phyloP scores from a whole-genome alignment of 2,113 vertebrate genomes.

The Cheilinus undulatus region DNA sequence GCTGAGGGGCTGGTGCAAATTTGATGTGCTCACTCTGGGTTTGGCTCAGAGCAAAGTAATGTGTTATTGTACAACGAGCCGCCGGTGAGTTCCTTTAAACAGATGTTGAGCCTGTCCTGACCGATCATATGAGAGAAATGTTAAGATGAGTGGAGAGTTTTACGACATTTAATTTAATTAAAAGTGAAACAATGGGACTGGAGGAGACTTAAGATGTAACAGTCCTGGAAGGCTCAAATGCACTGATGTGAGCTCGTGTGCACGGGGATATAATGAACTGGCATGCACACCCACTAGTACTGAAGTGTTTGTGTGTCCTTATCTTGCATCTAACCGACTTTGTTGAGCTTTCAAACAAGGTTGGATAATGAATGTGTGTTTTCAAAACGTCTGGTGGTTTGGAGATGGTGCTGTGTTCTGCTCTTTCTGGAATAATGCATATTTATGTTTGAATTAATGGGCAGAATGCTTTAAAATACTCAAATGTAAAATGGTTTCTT shows the following conservation, averaged over 20 bases:
- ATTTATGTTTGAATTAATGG: constrained; percentile 83
- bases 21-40: constrained; percentile 46
- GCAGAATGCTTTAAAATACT: constrained; percentile 74
- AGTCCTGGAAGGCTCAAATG: constrained; percentile 42
- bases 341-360: constrained; percentile 62
- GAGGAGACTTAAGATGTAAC: constrained; percentile 65
- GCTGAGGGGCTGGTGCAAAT: constrained; percentile 46
- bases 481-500: constrained; percentile 72
- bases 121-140: constrained; percentile 68
- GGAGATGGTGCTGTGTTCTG: constrained; percentile 28
- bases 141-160: constrained; percentile 65
- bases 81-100: constrained; percentile 65
- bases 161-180: constrained; percentile 79
- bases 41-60: constrained; percentile 41
- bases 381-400: constrained; percentile 63
- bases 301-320: constrained; percentile 45
- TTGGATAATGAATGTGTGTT: constrained; percentile 69
- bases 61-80: constrained; percentile 46
- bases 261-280: no score
- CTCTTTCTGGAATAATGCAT: constrained; percentile 73
- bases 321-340: constrained; percentile 67
- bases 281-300: background rate
- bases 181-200: constrained; percentile 70
- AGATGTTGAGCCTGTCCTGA: constrained; percentile 75
- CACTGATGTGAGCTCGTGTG: background rate